A percentile compares a stretch with the other conserved stretches of the same genome.
Evolutionary conservation across 2,888 invertebrate genomes (phyloP).

Genomic region (Nymphalis polychloros): DNA sequence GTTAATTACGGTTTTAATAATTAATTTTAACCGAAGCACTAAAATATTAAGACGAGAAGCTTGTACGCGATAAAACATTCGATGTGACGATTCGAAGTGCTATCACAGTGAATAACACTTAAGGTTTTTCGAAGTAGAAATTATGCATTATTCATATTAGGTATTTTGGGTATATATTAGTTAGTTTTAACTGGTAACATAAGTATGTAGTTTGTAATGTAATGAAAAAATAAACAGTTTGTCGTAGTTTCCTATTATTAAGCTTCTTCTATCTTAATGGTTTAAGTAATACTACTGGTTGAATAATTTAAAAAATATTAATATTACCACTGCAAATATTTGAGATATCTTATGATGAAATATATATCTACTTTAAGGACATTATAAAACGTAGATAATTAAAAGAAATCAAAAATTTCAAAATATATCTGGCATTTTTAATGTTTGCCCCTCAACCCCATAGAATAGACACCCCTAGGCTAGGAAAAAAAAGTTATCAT

Average conservation of each 20-base stretch:
- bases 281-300: constrained; percentile 82
- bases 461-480: constrained; percentile 46
- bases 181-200: constrained; percentile 81
- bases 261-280: constrained; percentile 82
- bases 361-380: constrained; percentile 83
- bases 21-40: constrained; percentile 79
- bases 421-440: constrained; percentile 80
- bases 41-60: constrained; percentile 75
- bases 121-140: constrained; percentile 78
- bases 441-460: constrained; percentile 60
- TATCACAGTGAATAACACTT: constrained; percentile 69
- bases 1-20: constrained; percentile 83
- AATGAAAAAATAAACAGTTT: constrained; percentile 78
- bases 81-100: constrained; percentile 76
- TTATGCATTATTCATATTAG: constrained; percentile 82
- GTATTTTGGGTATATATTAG: constrained; percentile 82
- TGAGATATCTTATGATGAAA: constrained; percentile 83
- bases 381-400: constrained; percentile 83
- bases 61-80: constrained; percentile 73
- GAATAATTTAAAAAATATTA: constrained; percentile 79
- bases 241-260: constrained; percentile 82
- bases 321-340: constrained; percentile 83
- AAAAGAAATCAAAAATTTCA: constrained; percentile 82
- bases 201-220: constrained; percentile 82
- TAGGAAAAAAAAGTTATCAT: constrained; percentile 57